Conservation (phyloP, 53 echinoderm and acorn worm species). For the Holothuria scabra region DNA sequence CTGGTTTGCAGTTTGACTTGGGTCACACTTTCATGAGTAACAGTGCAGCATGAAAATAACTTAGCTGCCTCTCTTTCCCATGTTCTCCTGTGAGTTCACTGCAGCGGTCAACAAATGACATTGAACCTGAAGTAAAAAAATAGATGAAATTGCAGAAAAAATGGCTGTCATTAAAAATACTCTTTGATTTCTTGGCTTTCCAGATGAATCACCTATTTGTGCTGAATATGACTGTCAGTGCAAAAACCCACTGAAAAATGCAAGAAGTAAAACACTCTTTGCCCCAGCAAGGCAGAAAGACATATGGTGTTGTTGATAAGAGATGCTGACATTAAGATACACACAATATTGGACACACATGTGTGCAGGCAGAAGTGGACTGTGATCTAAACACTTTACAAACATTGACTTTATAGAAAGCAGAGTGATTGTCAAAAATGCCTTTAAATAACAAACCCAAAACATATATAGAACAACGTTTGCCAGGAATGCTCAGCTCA, state of each 20-base stretch:
- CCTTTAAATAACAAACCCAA: constrained; percentile 28
- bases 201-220: constrained; percentile 17
- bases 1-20: constrained; percentile 18
- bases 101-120: constrained; percentile 3
- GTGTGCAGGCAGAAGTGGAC: background rate
- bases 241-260: constrained; percentile 42
- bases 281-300: constrained; percentile 57
- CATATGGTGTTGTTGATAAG: constrained; percentile 45
- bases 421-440: constrained; percentile 28
- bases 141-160: constrained; percentile 40
- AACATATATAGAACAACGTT: background rate
- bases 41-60: background rate
- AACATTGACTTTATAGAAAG: constrained; percentile 34
- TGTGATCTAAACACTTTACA: background rate
- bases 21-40: background rate
- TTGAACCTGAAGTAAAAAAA: constrained; percentile 17
- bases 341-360: background rate
- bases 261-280: constrained; percentile 47
- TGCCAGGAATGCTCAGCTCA: background rate
- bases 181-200: constrained; percentile 15
- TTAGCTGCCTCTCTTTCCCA: background rate
- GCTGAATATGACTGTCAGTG: constrained; percentile 55
- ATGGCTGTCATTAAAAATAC: constrained; percentile 42
- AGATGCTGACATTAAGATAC: background rate
- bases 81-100: background rate